These are phyloP conservation scores for Rhineura floridana DNA, from an alignment of 2,113 vertebrate genomes.

Conservation along the genomic window DNA sequence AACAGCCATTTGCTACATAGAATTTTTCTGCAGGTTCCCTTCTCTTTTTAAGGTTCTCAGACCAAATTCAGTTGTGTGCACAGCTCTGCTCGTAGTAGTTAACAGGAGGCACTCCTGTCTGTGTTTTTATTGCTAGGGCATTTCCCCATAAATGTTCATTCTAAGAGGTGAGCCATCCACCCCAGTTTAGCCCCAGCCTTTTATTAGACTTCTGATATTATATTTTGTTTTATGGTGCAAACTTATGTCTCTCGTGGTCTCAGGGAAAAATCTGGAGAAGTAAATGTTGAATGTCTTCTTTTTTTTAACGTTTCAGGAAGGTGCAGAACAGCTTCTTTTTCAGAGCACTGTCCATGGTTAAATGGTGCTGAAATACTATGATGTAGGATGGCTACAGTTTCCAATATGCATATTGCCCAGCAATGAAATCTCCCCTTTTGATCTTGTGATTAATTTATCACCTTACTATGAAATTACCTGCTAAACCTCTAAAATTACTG, in stretches of 20 bases:
- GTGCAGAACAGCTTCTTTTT: not conserved
- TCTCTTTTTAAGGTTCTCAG: not conserved
- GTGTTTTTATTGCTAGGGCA: not conserved
- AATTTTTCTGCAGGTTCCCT: not conserved
- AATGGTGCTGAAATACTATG: conserved; percentile 2
- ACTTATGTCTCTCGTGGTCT: not conserved
- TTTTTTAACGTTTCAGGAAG: not conserved
- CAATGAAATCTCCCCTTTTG: not conserved
- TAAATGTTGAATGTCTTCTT: not conserved
- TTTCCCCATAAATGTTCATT: no score
- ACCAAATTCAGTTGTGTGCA: not conserved
- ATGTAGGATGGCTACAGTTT: not conserved
- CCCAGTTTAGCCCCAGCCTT: not conserved
- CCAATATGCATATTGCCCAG: not conserved
- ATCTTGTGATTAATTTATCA: not conserved
- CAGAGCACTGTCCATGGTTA: not conserved
- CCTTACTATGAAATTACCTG: not conserved
- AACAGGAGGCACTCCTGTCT: not conserved
- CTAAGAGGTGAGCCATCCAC: not conserved
- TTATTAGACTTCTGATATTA: not conserved
- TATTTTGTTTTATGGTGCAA: not conserved
- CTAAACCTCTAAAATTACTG: not conserved
- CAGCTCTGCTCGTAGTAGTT: not conserved
- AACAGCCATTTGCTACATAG: not conserved
- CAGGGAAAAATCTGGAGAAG: not conserved